Conservation (phyloP, 2,113 vertebrate genomes). For the Alexandromys fortis region DNA sequence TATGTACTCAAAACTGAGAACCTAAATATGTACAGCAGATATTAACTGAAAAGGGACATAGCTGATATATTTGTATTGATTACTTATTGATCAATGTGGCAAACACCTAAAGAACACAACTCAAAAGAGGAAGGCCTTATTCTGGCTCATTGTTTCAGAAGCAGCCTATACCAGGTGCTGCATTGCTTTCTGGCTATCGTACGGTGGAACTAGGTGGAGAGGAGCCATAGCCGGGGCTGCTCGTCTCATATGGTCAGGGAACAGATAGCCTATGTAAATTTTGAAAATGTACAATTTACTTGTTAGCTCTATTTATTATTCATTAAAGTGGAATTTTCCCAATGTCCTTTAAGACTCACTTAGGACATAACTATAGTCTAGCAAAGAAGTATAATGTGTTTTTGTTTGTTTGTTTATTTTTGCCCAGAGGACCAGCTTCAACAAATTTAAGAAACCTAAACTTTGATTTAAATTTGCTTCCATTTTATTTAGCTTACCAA, state of each 20-base stretch:
- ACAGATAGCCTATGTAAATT: neutral
- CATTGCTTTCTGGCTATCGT: neutral
- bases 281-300: slow-evolving; percentile 32
- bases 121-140: too few species aligned
- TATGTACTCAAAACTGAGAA: neutral
- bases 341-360: slow-evolving; percentile 27
- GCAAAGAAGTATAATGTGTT: neutral
- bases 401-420: neutral
- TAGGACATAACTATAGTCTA: slow-evolving; percentile 24
- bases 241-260: neutral
- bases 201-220: neutral
- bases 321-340: slow-evolving; percentile 9
- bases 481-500: slow-evolving; percentile 34
- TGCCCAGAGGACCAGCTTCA: neutral
- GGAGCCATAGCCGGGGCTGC: neutral
- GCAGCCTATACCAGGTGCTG: too few species aligned
- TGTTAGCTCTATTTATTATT: slow-evolving; percentile 49
- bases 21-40: neutral
- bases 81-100: neutral
- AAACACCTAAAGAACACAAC: neutral
- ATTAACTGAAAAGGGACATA: neutral
- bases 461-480: neutral
- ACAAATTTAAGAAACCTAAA: slow-evolving; percentile 32
- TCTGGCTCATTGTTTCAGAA: neutral
- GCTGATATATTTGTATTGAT: neutral